Evolutionary conservation across 2,888 invertebrate genomes (phyloP).

Genomic region (Chrysolina americana): DNA sequence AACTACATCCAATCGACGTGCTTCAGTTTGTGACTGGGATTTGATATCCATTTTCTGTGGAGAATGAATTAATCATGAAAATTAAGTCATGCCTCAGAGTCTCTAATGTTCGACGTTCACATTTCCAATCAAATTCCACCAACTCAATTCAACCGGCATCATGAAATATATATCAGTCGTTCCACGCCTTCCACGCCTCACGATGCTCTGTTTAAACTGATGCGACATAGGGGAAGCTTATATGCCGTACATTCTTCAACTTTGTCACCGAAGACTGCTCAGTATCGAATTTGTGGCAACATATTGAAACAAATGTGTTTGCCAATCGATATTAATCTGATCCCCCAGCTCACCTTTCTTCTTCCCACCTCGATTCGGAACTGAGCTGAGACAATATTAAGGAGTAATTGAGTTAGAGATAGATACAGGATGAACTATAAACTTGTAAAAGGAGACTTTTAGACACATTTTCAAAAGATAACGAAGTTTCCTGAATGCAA

Average conservation of each 20-base stretch:
- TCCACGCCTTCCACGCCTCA: not conserved
- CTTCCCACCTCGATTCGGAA: constrained; percentile 30
- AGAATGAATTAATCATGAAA: no score
- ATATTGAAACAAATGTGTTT: constrained; percentile 65
- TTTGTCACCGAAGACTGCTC: constrained; percentile 44
- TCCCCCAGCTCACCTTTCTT: constrained; percentile 44
- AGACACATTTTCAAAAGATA: no score
- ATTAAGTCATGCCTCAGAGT: no score
- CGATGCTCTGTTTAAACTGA: not conserved
- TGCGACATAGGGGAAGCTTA: constrained; percentile 33
- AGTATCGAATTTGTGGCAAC: constrained; percentile 54
- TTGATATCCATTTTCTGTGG: no score
- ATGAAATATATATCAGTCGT: not conserved
- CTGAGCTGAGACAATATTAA: constrained; percentile 25
- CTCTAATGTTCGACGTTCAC: not conserved
- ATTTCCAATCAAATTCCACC: not conserved
- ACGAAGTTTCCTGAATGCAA: no score
- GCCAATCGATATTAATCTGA: constrained; percentile 63
- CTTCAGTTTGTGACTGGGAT: no score
- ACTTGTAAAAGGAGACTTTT: no score
- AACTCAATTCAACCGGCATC: not conserved
- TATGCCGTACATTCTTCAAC: constrained; percentile 39
- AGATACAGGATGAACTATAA: not conserved
- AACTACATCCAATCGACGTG: no score
- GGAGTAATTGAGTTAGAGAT: constrained; percentile 39